Evolutionary conservation across 1,140 invertebrate species (phyloP).

Genomic region (Wasmannia auropunctata): DNA sequence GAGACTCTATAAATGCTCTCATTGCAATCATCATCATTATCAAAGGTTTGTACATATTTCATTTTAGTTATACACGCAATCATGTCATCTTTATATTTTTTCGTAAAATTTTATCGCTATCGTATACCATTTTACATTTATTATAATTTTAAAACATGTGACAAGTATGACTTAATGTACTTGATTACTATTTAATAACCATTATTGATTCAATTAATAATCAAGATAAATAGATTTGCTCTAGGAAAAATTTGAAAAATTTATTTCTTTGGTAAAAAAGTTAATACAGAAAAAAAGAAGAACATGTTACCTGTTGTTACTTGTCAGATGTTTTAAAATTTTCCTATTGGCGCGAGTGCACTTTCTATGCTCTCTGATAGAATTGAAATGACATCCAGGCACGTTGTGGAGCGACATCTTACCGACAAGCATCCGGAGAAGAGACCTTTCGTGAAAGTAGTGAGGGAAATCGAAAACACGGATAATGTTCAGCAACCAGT

Average conservation of each 20-base stretch:
- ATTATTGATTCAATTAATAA: background rate
- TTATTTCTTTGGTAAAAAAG: background rate
- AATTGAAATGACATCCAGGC: conserved; percentile 73
- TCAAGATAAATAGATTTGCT: background rate
- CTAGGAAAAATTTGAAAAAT: too few relatives aligned
- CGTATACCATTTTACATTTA: too few relatives aligned
- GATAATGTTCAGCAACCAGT: conserved; percentile 71
- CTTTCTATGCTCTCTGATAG: conserved; percentile 71
- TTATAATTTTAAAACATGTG: conserved; percentile 60
- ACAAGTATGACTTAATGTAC: conserved; percentile 32
- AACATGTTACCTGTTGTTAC: background rate
- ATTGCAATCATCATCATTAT: conserved; percentile 89
- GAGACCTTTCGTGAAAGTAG: conserved; percentile 85
- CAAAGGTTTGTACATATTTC: conserved; percentile 81
- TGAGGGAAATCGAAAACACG: conserved; percentile 86
- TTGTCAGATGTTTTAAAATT: conserved; percentile 65
- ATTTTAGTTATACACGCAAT: background rate
- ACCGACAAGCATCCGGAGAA: conserved; percentile 87
- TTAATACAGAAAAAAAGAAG: background rate
- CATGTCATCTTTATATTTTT: background rate
- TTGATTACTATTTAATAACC: background rate
- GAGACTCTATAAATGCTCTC: conserved; percentile 89
- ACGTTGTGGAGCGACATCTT: conserved; percentile 89
- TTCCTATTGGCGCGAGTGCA: background rate
- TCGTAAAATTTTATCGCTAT: too few relatives aligned